A percentile compares a stretch with the other conserved stretches of the same genome.
Evolutionary conservation across 1,140 invertebrate genomes (phyloP).

Genomic region (Drosophila sp.): DNA sequence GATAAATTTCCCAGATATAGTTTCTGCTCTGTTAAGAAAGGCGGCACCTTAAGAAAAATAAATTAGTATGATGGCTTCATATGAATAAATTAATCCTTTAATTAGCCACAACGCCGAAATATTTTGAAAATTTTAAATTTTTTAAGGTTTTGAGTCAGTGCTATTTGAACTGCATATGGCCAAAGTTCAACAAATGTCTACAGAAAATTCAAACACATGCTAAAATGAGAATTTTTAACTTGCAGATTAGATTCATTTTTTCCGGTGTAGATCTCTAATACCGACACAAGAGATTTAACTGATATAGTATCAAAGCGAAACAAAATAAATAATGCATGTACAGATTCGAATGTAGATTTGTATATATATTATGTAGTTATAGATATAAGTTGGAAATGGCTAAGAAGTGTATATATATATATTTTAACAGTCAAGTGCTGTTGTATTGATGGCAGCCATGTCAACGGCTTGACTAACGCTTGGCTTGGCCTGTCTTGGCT

Average conservation of each 20-base stretch:
- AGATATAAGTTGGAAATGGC: slow-evolving; percentile 4
- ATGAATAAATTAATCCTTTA: background rate
- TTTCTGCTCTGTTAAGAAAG: background rate
- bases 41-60: background rate
- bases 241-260: too few relatives aligned
- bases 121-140: too few relatives aligned
- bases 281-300: background rate
- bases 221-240: too few relatives aligned
- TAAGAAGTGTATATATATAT: slow-evolving; percentile 1
- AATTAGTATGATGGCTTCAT: background rate
- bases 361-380: background rate
- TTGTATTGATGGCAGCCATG: slow-evolving; percentile 22
- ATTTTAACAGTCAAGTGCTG: slow-evolving; percentile 21
- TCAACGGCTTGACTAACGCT: slow-evolving; percentile 20
- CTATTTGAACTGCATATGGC: too few relatives aligned
- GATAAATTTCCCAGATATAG: background rate
- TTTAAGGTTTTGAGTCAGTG: too few relatives aligned
- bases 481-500: slow-evolving; percentile 9
- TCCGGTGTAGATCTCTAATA: background rate
- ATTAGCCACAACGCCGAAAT: too few relatives aligned
- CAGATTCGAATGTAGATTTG: background rate
- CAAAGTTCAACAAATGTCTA: too few relatives aligned
- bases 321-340: slow-evolving; percentile 11
- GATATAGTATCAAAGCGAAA: background rate
- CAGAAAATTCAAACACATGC: too few relatives aligned